Conservation (phyloP, 1,140 invertebrate genomes). For the Manduca sexta region DNA sequence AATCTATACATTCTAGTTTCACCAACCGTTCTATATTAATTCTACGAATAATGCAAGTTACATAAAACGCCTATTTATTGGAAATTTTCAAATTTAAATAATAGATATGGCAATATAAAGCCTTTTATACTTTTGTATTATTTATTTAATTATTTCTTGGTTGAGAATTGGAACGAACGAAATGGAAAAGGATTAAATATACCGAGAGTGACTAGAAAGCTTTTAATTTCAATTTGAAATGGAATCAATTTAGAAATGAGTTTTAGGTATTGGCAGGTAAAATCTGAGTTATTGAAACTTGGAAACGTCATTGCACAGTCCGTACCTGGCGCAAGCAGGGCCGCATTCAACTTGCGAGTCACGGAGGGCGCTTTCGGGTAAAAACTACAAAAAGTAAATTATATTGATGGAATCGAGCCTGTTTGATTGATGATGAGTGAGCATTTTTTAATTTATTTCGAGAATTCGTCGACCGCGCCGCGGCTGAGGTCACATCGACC, state of each 20-base stretch:
- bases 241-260: conserved; percentile 23
- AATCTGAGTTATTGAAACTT: background rate
- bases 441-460: conserved; percentile 71
- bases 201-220: conserved; percentile 8
- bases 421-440: conserved; percentile 71
- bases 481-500: conserved; percentile 34
- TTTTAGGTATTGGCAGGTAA: conserved; percentile 11
- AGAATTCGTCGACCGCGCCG: conserved; percentile 56
- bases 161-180: too few species aligned
- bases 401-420: conserved; percentile 69
- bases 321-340: conserved; percentile 44
- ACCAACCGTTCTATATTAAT: too few species aligned
- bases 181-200: conserved; percentile 10
- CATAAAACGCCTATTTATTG: too few species aligned
- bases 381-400: conserved; percentile 73
- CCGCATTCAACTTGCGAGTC: conserved; percentile 49
- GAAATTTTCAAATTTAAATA: too few species aligned
- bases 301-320: conserved; percentile 5
- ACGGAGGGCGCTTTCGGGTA: conserved; percentile 60
- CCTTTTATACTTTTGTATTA: too few species aligned
- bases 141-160: too few species aligned
- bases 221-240: conserved; percentile 16
- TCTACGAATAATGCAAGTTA: too few species aligned
- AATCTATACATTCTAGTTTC: too few species aligned
- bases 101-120: too few species aligned